These are phyloP conservation scores for Fregata magnificens DNA, from an alignment of 2,113 vertebrate genomes.

Conservation along the genomic window DNA sequence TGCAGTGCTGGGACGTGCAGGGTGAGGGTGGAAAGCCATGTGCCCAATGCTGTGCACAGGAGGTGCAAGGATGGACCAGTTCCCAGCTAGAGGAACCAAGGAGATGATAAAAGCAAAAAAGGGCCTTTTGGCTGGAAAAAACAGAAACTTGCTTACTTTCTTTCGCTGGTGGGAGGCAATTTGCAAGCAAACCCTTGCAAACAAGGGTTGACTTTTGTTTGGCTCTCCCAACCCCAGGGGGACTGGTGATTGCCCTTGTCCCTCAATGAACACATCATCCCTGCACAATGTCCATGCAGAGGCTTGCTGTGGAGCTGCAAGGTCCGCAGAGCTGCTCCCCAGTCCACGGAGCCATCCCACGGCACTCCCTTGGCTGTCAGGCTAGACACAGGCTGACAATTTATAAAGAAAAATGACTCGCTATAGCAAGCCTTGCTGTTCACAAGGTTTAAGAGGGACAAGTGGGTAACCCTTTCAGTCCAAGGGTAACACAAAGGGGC, in stretches of 20 bases:
- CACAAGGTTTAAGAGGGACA: not conserved
- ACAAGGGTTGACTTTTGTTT: not conserved
- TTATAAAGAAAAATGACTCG: accelerated
- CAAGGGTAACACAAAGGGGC: not conserved
- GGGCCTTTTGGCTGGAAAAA: not conserved
- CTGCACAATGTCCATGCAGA: not conserved
- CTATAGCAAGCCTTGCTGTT: not conserved
- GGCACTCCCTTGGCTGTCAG: not conserved
- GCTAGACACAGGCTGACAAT: not conserved
- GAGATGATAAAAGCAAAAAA: too few relatives aligned
- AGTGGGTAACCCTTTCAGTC: not conserved
- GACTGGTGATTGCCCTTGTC: not conserved
- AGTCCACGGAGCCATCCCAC: not conserved
- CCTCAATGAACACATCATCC: not conserved
- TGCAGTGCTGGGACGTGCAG: not conserved
- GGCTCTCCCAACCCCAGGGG: not conserved
- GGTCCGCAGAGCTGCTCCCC: not conserved
- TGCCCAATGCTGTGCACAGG: not conserved
- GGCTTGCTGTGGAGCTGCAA: not conserved
- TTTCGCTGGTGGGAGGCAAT: not conserved
- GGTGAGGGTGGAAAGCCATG: not conserved
- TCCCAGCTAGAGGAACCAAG: not conserved
- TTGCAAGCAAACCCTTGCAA: not conserved
- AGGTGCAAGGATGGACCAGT: not conserved
- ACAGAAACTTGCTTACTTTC: not conserved